Conservation (phyloP, 2,888 invertebrate genomes). For the Napeogenes inachia region DNA sequence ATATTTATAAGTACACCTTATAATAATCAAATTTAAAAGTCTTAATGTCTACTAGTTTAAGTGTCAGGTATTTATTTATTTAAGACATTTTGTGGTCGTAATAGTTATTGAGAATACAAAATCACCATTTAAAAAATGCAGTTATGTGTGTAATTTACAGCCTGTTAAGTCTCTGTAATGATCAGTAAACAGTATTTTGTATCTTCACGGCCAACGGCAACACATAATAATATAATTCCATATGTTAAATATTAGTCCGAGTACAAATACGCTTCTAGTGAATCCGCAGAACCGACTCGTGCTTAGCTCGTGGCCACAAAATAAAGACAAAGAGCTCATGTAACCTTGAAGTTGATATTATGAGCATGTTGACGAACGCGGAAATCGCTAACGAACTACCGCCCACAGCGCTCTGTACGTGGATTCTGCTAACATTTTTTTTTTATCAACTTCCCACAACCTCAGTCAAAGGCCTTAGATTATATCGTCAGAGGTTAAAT, state of each 20-base stretch:
- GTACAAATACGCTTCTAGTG: conserved; percentile 14
- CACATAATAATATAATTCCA: too few relatives aligned
- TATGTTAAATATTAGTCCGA: neutral
- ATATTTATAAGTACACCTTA: too few relatives aligned
- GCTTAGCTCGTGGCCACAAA: conserved; percentile 41
- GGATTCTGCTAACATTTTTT: conserved; percentile 23
- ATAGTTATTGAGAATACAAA: too few relatives aligned
- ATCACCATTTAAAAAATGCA: too few relatives aligned
- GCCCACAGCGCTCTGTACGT: conserved; percentile 54
- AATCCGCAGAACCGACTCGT: conserved; percentile 24
- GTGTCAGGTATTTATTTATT: too few relatives aligned
- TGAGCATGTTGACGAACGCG: conserved; percentile 50
- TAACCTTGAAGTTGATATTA: conserved; percentile 58
- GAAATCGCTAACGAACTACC: conserved; percentile 58
- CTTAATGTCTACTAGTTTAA: too few relatives aligned
- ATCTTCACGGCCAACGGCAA: too few relatives aligned
- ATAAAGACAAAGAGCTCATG: conserved; percentile 72
- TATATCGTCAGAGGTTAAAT: conserved; percentile 16
- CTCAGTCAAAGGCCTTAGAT: conserved; percentile 33
- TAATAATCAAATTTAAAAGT: too few relatives aligned
- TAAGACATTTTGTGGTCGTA: too few relatives aligned
- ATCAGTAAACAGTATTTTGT: too few relatives aligned
- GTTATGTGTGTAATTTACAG: too few relatives aligned
- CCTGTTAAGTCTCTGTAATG: too few relatives aligned
- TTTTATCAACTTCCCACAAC: conserved; percentile 31